Evolutionary conservation across 2,888 invertebrate genomes (phyloP), one percentile per base, ranked within the genome.

Genomic region (Dryobota labecula): DNA sequence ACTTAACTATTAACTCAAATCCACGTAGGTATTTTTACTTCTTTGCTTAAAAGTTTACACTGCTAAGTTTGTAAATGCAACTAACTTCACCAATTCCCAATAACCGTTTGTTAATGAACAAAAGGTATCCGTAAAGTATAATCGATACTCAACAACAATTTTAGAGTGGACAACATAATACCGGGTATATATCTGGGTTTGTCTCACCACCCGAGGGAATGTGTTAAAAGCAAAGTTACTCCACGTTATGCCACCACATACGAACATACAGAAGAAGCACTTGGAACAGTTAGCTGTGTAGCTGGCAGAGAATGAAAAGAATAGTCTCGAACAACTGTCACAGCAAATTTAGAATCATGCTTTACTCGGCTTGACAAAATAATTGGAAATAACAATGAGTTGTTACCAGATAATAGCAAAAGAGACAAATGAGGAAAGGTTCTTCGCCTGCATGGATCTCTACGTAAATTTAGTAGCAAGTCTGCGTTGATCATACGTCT

Each of bases 171-270:
- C 73, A 73, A 83, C 66, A 82, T 73, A 84, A 81, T 70, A 67
- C 61, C 54, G 62, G 63, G 49, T 60, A 57, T 79, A 71, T 33
- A 33, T 69, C 66, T 60, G 60, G 49, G 66, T 61, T 49, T 13
- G 62, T 30, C 70, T 54, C 70, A 24, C n/a, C 65, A 70, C 85
- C 73, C 83, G 33, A 30, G 83, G 76, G 83, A 74, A 58, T 68
- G 72, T 70, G 74, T 67, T 83, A 74, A 83, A 70, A 83, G 85
- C 83, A 83, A 83, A 83, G 83, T 83, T 85, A 65, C 53, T 51
- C 62, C 38, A 66, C 49, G 53, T 27, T 8, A 15, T 9, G 66
- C n/a, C 67, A 65, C 38, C 18, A n/a, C 1, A 15, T n/a, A 13
- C 15, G 8, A 9, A 11, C 20, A 4, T 1, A 2, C 64, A 82